These are phyloP conservation scores for Echinometra lucunter DNA, from an alignment of 53 echinoderm and acorn worm genomes.

Conservation along the genomic window DNA sequence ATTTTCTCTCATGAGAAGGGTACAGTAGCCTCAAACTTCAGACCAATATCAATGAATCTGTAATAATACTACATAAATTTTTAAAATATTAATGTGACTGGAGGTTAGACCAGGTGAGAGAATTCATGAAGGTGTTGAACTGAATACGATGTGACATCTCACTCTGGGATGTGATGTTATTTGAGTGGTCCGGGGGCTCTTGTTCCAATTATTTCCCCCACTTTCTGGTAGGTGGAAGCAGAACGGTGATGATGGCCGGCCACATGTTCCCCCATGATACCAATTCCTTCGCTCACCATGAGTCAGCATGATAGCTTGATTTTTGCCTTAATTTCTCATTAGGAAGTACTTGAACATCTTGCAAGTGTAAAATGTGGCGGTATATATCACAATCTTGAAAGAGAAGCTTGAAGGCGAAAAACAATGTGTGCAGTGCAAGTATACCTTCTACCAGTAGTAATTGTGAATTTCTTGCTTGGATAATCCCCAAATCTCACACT, in stretches of 20 bases:
- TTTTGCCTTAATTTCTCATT: not conserved
- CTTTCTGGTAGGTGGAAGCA: not conserved
- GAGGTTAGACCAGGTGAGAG: not conserved
- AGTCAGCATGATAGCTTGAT: slow-evolving; percentile 4
- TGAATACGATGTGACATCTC: slow-evolving; percentile 30
- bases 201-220: slow-evolving; percentile 22
- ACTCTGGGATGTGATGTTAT: slow-evolving; percentile 32
- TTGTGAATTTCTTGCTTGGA: too few species aligned
- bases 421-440: too few species aligned
- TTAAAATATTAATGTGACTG: not conserved
- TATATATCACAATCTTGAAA: too few species aligned
- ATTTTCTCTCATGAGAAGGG: not conserved
- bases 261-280: slow-evolving; percentile 35
- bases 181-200: not conserved
- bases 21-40: too few species aligned
- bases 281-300: slow-evolving; percentile 21
- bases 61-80: not conserved
- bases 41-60: not conserved
- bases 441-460: too few species aligned
- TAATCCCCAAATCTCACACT: too few species aligned
- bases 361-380: not conserved
- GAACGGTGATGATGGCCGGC: slow-evolving; percentile 9
- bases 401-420: too few species aligned
- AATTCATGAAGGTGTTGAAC: slow-evolving; percentile 19
- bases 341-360: not conserved